These are phyloP conservation scores for Pegoplata infirma DNA, from an alignment of 2,888 invertebrate species.

Conservation along the genomic window DNA sequence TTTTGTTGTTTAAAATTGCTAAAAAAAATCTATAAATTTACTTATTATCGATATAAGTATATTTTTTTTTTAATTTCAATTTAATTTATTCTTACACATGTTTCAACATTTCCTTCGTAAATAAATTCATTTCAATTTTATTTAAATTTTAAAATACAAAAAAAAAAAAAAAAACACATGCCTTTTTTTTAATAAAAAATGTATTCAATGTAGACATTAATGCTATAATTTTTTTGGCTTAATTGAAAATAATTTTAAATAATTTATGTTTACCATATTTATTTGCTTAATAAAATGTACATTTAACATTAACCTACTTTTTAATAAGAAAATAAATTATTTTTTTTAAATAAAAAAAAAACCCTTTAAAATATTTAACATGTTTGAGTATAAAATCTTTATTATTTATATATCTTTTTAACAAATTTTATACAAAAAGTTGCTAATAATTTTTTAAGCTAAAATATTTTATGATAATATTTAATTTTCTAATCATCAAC, in stretches of 20 bases:
- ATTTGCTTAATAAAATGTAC: conserved; percentile 17
- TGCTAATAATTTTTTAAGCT: neutral
- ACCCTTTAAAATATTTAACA: too few relatives aligned
- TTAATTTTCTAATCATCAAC: conserved; percentile 55
- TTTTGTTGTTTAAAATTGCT: too few relatives aligned
- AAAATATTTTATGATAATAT: conserved; percentile 32
- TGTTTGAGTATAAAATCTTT: too few relatives aligned
- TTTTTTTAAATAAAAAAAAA: neutral
- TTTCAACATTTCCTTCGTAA: conserved; percentile 13
- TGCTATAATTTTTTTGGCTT: conserved; percentile 12
- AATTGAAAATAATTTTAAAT: conserved; percentile 39
- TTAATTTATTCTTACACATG: neutral
- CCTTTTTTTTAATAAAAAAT: neutral
- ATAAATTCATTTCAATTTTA: conserved; percentile 32
- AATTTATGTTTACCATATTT: conserved; percentile 37
- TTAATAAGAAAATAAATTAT: neutral
- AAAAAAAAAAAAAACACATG: neutral
- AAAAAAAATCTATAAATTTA: too few relatives aligned
- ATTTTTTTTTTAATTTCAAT: neutral
- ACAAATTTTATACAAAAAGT: neutral
- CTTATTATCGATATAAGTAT: neutral
- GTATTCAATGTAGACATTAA: neutral
- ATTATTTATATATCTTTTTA: neutral
- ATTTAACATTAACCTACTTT: conserved; percentile 56
- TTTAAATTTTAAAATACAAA: neutral